Evolutionary conservation across 2,888 invertebrate genomes (phyloP), one percentile per base, ranked within the genome.

Genomic region (Pheosia gnoma): DNA sequence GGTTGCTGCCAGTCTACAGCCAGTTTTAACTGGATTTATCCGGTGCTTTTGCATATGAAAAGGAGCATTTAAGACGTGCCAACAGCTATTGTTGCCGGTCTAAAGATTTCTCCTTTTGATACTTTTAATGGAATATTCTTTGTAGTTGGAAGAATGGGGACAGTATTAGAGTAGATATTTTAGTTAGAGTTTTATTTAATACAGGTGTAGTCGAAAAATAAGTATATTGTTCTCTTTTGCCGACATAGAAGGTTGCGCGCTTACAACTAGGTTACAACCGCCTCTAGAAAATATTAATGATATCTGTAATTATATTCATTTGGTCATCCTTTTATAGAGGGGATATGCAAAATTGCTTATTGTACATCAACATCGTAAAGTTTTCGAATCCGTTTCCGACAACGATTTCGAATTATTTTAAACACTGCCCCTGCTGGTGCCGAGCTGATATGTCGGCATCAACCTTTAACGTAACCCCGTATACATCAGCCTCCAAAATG

Each of bases 1-100:
- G 59, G 36, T 70, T 63, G 65, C 74, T 76, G 75, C 66, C 63
- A 65, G 69, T 61, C 59, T 61, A 64, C 65, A 60, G 39, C 70
- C 57, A 58, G 66, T 66, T 62, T 61, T 65, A 75, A 74, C 74
- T 56, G 70, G 70, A 76, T 75, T 74, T 60, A 76, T 70, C 71
- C 65, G 67, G 76, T 70, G 74, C 66, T 65, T 75, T 75, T 71
- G 76, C 76, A 75, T 75, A 75, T 75, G 76, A 75, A 75, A 75
- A 68, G 76, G 51, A 54, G 63, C 61, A 65, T 75, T 73, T 70
- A 61, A 71, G 63, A 75, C 69, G 62, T 60, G 59, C 60, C 68
- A 71, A 65, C 67, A 56, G 64, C 59, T 64, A 60, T 70, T 75
- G 74, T 74, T 75, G 43, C 56, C 58, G 60, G 58, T 65, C 71